These are phyloP conservation scores for Arctocebus calabarensis DNA, from an alignment of 2,797 vertebrate genomes.

Conservation along the genomic window DNA sequence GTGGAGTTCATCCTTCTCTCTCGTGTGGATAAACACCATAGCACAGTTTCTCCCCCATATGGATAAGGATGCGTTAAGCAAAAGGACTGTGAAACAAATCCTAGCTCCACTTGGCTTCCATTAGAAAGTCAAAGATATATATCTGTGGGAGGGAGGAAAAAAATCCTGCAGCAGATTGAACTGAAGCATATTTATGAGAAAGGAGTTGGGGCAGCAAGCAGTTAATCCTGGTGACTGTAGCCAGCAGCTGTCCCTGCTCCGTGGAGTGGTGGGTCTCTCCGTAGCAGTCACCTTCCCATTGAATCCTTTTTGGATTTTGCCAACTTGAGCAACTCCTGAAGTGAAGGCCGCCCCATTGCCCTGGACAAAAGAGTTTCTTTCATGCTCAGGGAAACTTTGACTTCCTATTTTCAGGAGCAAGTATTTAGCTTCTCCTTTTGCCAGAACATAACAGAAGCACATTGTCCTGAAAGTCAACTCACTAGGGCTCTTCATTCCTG, in stretches of 20 bases:
- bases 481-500: neutral
- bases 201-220: slow-evolving; percentile 13
- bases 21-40: neutral
- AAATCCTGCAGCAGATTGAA: neutral
- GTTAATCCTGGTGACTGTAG: slow-evolving; percentile 1
- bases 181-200: slow-evolving; percentile 59
- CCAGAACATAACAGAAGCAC: neutral
- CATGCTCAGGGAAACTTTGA: neutral
- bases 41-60: neutral
- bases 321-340: neutral
- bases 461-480: neutral
- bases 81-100: slow-evolving; percentile 47
- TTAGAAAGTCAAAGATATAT: slow-evolving; percentile 73
- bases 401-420: neutral
- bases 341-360: too few species aligned
- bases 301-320: neutral
- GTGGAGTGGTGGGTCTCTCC: neutral
- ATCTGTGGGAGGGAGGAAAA: slow-evolving; percentile 37
- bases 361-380: neutral
- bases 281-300: neutral
- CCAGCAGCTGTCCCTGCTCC: neutral
- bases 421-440: neutral
- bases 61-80: slow-evolving; percentile 45
- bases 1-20: neutral
- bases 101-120: slow-evolving; percentile 52